These are phyloP conservation scores for Ectemnius lituratus DNA, from an alignment of 2,888 invertebrate species.

Conservation along the genomic window DNA sequence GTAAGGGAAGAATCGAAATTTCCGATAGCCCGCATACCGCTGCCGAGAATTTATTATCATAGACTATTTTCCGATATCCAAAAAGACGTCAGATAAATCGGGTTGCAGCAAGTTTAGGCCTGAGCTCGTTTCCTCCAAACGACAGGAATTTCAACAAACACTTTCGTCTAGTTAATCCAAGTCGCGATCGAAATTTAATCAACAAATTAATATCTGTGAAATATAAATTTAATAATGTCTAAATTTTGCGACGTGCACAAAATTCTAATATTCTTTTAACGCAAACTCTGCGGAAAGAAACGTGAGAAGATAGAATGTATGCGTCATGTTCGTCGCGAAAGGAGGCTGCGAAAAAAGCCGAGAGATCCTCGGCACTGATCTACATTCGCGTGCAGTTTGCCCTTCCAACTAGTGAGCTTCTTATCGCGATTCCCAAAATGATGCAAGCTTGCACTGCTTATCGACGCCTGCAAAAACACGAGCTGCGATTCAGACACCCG, in stretches of 20 bases:
- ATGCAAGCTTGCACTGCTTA: slow-evolving; percentile 8
- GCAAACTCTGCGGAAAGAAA: background rate
- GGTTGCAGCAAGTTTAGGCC: too few species aligned
- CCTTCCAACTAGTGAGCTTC: slow-evolving; percentile 25
- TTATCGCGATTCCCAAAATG: slow-evolving; percentile 23
- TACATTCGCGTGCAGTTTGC: slow-evolving; percentile 14
- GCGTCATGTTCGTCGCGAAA: slow-evolving; percentile 37
- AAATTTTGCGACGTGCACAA: too few species aligned
- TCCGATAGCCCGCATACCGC: too few species aligned
- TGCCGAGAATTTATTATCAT: too few species aligned
- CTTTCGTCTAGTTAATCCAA: too few species aligned
- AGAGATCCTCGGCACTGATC: slow-evolving; percentile 32
- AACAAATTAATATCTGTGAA: slow-evolving; percentile 25
- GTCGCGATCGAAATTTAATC: slow-evolving; percentile 8
- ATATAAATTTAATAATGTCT: slow-evolving; percentile 9
- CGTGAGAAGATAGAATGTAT: slow-evolving; percentile 24
- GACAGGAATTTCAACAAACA: too few species aligned
- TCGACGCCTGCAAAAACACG: background rate
- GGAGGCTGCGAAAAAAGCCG: slow-evolving; percentile 30
- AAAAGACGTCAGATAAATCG: too few species aligned
- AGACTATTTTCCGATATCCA: too few species aligned
- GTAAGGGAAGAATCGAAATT: too few species aligned
- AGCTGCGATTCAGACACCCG: too few species aligned
- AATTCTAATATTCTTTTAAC: too few species aligned
- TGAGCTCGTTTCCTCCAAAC: too few species aligned